These are phyloP conservation scores for Vanacampus margaritifer DNA, from an alignment of 2,113 vertebrate species.

Conservation along the genomic window DNA sequence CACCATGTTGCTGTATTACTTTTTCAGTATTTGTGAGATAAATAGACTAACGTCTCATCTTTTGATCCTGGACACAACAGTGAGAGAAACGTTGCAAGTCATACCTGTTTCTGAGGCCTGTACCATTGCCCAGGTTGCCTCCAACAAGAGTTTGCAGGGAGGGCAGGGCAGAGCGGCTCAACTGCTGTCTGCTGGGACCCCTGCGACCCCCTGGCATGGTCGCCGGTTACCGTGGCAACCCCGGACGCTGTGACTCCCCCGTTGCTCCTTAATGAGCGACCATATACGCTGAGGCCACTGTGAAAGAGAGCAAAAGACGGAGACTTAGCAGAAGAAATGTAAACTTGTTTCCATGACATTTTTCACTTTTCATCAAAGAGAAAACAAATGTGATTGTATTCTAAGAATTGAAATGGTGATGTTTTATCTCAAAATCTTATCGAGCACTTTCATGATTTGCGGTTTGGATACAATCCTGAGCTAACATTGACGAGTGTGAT, in stretches of 20 bases:
- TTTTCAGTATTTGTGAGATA: too few relatives aligned
- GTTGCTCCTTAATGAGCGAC: slow-evolving; percentile 60
- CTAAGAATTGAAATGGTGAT: too few relatives aligned
- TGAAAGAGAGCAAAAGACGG: neutral
- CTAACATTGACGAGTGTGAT: neutral
- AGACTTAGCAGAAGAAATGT: neutral
- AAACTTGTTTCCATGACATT: slow-evolving; percentile 1
- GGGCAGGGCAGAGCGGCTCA: slow-evolving; percentile 95
- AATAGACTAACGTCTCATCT: too few relatives aligned
- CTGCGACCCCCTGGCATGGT: slow-evolving; percentile 99
- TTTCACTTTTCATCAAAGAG: neutral
- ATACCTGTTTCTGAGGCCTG: slow-evolving; percentile 89
- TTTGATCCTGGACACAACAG: too few relatives aligned
- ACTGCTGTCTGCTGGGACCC: slow-evolving; percentile 98
- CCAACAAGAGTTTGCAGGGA: slow-evolving; percentile 97
- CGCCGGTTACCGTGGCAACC: slow-evolving; percentile 65
- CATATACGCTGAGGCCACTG: slow-evolving; percentile 64
- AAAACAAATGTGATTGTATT: neutral
- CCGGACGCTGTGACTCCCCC: slow-evolving; percentile 45
- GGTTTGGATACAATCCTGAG: neutral
- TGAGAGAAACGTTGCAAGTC: neutral
- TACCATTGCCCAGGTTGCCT: slow-evolving; percentile 87
- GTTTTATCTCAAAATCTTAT: neutral
- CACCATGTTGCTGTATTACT: too few relatives aligned
- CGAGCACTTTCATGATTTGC: neutral